These are phyloP conservation scores for Tokudaia muenninki DNA, from an alignment of 2,797 vertebrate species.

Conservation along the genomic window DNA sequence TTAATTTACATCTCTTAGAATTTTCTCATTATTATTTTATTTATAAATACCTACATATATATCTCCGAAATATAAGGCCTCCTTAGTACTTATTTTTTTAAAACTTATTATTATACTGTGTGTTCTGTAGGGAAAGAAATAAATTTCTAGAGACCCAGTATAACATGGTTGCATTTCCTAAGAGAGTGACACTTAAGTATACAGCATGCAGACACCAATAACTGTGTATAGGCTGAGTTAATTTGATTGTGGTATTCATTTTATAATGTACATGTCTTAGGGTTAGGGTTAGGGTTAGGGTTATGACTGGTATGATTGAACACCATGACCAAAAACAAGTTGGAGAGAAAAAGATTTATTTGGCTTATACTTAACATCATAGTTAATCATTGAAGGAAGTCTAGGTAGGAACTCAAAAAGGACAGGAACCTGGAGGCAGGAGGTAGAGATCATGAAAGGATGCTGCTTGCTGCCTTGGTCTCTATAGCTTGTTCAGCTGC, in stretches of 20 bases:
- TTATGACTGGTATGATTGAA: neutral
- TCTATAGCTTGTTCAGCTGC: neutral
- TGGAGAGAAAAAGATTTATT: neutral
- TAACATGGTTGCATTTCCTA: neutral
- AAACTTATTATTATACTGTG: neutral
- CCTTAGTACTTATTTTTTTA: neutral
- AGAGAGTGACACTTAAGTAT: neutral
- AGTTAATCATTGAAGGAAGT: neutral
- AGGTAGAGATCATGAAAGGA: neutral
- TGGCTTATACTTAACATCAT: neutral
- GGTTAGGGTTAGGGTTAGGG: neutral
- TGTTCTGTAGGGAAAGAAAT: neutral
- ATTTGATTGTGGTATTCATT: neutral
- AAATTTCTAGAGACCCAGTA: neutral
- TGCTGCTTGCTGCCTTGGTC: neutral
- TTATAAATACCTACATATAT: neutral
- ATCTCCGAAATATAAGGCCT: neutral
- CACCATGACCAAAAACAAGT: neutral
- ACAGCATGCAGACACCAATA: neutral
- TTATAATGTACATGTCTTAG: neutral
- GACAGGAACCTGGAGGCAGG: neutral
- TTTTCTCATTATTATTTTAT: slow-evolving; percentile 20
- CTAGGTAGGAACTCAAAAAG: neutral
- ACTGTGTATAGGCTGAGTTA: neutral
- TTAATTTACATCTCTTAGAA: neutral